These are phyloP conservation scores for Orgyia antiqua DNA, from an alignment of 2,888 invertebrate genomes.

Conservation along the genomic window DNA sequence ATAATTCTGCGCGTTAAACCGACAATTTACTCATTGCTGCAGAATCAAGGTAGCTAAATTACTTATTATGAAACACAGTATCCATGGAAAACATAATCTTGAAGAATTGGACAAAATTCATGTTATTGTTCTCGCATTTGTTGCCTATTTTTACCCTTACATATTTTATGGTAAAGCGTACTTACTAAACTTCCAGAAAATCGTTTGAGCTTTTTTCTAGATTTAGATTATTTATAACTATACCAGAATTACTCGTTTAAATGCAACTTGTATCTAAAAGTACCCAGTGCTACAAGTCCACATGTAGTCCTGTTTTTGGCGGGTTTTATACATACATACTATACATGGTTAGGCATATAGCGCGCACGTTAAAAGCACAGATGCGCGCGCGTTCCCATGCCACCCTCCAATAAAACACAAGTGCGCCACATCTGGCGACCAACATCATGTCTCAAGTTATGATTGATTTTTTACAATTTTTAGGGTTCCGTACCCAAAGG, in stretches of 20 bases:
- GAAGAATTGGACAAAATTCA: no score
- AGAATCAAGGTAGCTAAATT: conserved; percentile 3
- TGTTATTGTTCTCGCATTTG: no score
- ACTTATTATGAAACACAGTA: not conserved
- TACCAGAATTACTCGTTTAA: no score
- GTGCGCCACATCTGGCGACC: conserved; percentile 61
- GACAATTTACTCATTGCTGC: conserved; percentile 1
- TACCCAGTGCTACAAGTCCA: not conserved
- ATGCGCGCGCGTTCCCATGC: conserved; percentile 45
- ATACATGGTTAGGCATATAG: not conserved
- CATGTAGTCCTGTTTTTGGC: not conserved
- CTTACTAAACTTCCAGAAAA: no score
- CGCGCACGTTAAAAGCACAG: conserved; percentile 11
- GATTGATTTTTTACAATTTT: conserved; percentile 26
- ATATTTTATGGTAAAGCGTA: no score
- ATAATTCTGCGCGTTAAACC: conserved; percentile 2
- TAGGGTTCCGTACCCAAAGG: no score
- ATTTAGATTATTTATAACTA: no score
- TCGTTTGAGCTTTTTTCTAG: no score
- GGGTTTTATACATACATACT: not conserved
- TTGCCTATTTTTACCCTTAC: no score
- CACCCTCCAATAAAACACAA: conserved; percentile 50
- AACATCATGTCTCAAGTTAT: conserved; percentile 28
- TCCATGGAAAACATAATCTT: not conserved
- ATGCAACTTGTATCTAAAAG: no score